Evolutionary conservation across 2,888 invertebrate species (phyloP), one percentile per base, ranked within the genome.

Genomic region (Dorcus parallelipipedus): DNA sequence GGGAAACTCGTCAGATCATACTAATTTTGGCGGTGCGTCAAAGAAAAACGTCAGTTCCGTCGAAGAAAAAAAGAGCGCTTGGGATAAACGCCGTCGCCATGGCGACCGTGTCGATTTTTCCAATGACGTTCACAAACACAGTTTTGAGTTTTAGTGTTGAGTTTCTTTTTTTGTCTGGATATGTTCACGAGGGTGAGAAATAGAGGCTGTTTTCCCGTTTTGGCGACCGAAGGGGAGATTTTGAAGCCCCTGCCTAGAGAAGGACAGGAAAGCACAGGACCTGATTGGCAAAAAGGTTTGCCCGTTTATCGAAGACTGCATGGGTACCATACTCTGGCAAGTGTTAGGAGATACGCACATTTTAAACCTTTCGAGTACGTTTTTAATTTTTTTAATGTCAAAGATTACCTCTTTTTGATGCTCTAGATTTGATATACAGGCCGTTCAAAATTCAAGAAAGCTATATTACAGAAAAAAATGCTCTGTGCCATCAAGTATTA

Each of bases 281-380:
- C 69, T 23, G 65, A 65, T 7, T 82, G 82, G 80, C 71, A 72
- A 52, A 69, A 69, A 4, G 65, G 65, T 4, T 64, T 81, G 52
- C 69, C 70, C 26, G 78, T 81, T 0, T 76, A 75, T 58, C 77
- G 83, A 58, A 76, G 83, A 4, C 70, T 83, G 49, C 80, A 75
- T 64, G 78, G 79, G 56, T 83, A 83, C 63, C 82, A 84, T 64
- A 84, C 84, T 0, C 74, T 84, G 61, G 79, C 80, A 59, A 83
- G 82, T 38, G 79, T 81, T 5, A 78, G 83, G 38, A 75, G 79
- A 63, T 79, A 75, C 68, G 78, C 77, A 40, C 73, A 78, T 47
- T 83, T 79, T 64, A 69, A 72, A 65, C 71, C 73, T n/a, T 70
- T 72, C 62, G 59, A 62, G 70, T 71, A 63, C 64, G 66, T 64